These are phyloP conservation scores for Sander vitreus DNA, from an alignment of 2,113 vertebrate genomes.

Conservation along the genomic window DNA sequence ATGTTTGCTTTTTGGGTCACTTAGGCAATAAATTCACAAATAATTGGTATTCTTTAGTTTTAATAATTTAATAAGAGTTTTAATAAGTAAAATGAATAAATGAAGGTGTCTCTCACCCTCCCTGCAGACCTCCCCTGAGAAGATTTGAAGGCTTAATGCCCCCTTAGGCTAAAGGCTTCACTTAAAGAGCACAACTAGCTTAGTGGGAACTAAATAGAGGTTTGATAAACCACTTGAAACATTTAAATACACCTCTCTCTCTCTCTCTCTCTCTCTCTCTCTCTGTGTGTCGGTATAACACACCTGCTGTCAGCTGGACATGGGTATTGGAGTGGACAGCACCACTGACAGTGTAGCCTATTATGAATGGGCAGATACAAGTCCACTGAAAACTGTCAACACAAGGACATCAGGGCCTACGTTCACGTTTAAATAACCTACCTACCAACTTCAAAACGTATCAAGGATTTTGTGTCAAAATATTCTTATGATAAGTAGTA, in stretches of 20 bases:
- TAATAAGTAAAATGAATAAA: background rate
- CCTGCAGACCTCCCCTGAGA: conserved; percentile 8
- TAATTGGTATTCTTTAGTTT: background rate
- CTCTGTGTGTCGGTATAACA: conserved; percentile 48
- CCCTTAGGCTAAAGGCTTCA: background rate
- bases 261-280: background rate
- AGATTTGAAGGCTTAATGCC: background rate
- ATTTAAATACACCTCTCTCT: background rate
- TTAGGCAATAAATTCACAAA: background rate
- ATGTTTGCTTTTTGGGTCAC: background rate
- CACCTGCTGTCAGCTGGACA: conserved; percentile 31
- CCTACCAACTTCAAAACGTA: background rate
- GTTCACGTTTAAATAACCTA: background rate
- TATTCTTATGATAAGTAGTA: background rate
- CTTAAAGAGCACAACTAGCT: conserved; percentile 17
- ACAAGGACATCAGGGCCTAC: background rate
- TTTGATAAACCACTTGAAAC: conserved; percentile 4
- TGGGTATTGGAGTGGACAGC: background rate
- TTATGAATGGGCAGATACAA: background rate
- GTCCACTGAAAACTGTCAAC: background rate
- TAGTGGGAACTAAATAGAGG: conserved; percentile 8
- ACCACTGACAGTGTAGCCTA: background rate
- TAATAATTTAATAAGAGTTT: no score
- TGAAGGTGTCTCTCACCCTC: background rate
- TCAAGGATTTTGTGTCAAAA: background rate